Evolutionary conservation across 1,140 invertebrate species (phyloP).

Genomic region (Pseudomyrmex sp.): DNA sequence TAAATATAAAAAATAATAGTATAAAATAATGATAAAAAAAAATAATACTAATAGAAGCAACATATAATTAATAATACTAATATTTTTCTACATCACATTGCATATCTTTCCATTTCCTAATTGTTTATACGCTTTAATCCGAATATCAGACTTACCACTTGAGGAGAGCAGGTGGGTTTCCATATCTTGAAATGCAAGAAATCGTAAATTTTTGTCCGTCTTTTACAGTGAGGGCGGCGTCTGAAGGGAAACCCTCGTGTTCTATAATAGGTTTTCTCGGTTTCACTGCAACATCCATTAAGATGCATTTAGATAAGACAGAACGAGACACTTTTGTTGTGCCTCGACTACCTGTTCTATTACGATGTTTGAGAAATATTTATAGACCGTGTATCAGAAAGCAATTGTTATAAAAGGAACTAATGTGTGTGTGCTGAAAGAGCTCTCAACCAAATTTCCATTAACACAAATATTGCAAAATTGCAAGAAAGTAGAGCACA

Average conservation of each 20-base stretch:
- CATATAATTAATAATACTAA: too few relatives aligned
- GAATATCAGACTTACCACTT: conserved; percentile 88
- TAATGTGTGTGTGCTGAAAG: conserved; percentile 15
- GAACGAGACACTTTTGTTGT: not conserved
- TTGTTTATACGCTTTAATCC: not conserved
- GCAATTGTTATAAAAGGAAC: not conserved
- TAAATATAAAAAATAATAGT: not conserved
- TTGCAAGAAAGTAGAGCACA: conserved; percentile 69
- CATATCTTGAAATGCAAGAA: conserved; percentile 94
- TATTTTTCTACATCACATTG: not conserved
- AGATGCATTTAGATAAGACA: conserved; percentile 37
- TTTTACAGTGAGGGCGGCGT: conserved; percentile 88
- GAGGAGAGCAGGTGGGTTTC: conserved; percentile 93
- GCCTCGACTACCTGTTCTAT: not conserved
- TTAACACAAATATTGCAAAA: conserved; percentile 62
- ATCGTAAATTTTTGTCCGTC: conserved; percentile 91
- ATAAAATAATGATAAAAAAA: not conserved
- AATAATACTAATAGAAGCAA: not conserved
- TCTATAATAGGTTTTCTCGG: conserved; percentile 93
- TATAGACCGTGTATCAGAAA: not conserved
- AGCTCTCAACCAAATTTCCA: conserved; percentile 45
- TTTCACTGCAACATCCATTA: conserved; percentile 87
- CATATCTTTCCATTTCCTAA: not conserved
- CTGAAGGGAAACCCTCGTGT: conserved; percentile 88
- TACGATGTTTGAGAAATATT: not conserved